Percentiles rank a stretch among this genome's conserved stretches.
Evolutionary conservation across 1,140 invertebrate species (phyloP).

Genomic region (Caenorhabditis elegans): WBcel235 BX284604.4:5988001-5988500

Average conservation of each 20-base stretch:
- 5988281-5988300: slow-evolving; percentile 43
- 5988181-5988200: neutral
- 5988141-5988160: too few relatives aligned
- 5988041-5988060: too few relatives aligned
- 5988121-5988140: too few relatives aligned
- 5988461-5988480: neutral
- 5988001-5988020: too few relatives aligned
- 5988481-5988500: neutral
- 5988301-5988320: slow-evolving; percentile 50
- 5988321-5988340: slow-evolving; percentile 51
- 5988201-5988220: neutral
- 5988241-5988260: too few relatives aligned
- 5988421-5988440: neutral
- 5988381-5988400: neutral
- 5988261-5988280: neutral
- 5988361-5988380: slow-evolving; percentile 27
- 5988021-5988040: too few relatives aligned
- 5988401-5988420: neutral
- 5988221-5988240: too few relatives aligned
- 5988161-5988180: too few relatives aligned
- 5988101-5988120: too few relatives aligned
- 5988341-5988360: slow-evolving; percentile 24
- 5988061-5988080: too few relatives aligned
- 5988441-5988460: neutral
- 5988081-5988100: too few relatives aligned